Conservation (phyloP, 2,888 invertebrate genomes). For the Rhyacophila evoluta region DNA sequence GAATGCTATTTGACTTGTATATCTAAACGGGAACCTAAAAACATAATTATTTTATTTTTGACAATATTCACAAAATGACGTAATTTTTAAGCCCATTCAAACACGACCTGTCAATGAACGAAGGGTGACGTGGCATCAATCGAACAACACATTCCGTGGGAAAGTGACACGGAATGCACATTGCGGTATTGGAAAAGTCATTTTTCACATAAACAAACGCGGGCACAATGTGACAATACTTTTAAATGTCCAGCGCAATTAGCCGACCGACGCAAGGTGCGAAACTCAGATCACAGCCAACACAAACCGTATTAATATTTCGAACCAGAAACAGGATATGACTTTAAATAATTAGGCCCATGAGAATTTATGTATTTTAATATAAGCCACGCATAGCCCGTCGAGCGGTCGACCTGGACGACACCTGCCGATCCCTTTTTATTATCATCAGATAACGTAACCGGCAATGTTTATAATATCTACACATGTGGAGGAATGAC, state of each 20-base stretch:
- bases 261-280: conserved; percentile 31
- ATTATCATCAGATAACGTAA: conserved; percentile 27
- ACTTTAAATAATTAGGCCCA: conserved; percentile 33
- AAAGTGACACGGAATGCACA: background rate
- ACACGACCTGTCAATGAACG: background rate
- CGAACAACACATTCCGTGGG: conserved; percentile 7
- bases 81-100: background rate
- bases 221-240: background rate
- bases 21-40: too few relatives aligned
- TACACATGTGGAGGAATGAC: background rate
- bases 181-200: background rate
- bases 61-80: too few relatives aligned
- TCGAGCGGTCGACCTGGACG: background rate
- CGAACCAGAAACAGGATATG: conserved; percentile 41
- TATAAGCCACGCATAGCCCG: background rate
- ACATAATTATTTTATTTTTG: too few relatives aligned
- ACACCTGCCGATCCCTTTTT: conserved; percentile 29
- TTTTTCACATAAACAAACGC: too few relatives aligned
- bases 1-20: too few relatives aligned
- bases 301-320: background rate
- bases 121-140: background rate
- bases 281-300: conserved; percentile 37
- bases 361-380: conserved; percentile 38
- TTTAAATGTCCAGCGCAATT: background rate
- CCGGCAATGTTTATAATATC: background rate